Conservation (phyloP, 1,140 invertebrate genomes). For the Microplitis mediator region DNA sequence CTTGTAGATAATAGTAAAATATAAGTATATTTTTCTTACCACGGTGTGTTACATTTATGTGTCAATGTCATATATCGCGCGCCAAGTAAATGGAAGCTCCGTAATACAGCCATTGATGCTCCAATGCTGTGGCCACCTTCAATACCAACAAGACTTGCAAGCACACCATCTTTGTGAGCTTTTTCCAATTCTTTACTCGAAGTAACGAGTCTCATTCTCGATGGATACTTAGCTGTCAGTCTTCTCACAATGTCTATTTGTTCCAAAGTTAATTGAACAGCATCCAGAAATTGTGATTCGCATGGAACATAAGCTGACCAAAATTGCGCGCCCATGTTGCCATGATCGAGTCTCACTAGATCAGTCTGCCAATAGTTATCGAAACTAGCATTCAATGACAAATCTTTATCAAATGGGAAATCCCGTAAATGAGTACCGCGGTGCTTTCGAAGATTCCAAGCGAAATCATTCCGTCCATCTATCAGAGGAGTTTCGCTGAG, state of each 20-base stretch:
- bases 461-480: slow-evolving; percentile 79
- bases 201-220: slow-evolving; percentile 62
- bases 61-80: slow-evolving; percentile 85
- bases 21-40: slow-evolving; percentile 62
- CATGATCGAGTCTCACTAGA: slow-evolving; percentile 60
- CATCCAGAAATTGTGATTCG: slow-evolving; percentile 78
- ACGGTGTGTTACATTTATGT: slow-evolving; percentile 87
- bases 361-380: slow-evolving; percentile 64
- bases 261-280: slow-evolving; percentile 79
- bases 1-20: background rate
- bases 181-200: slow-evolving; percentile 71
- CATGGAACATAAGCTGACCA: slow-evolving; percentile 91
- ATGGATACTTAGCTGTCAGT: slow-evolving; percentile 67
- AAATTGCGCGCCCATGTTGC: slow-evolving; percentile 74
- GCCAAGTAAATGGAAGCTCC: slow-evolving; percentile 83
- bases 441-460: slow-evolving; percentile 82
- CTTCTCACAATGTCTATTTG: slow-evolving; percentile 83
- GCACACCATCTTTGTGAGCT: slow-evolving; percentile 76
- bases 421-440: slow-evolving; percentile 72
- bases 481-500: slow-evolving; percentile 65
- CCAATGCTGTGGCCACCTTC: slow-evolving; percentile 87
- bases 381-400: slow-evolving; percentile 61
- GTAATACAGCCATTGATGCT: slow-evolving; percentile 78
- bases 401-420: slow-evolving; percentile 73
- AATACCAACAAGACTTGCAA: slow-evolving; percentile 84